Evolutionary conservation across 2,797 vertebrate species (phyloP).

Genomic region (Serranus cabrilla): DNA sequence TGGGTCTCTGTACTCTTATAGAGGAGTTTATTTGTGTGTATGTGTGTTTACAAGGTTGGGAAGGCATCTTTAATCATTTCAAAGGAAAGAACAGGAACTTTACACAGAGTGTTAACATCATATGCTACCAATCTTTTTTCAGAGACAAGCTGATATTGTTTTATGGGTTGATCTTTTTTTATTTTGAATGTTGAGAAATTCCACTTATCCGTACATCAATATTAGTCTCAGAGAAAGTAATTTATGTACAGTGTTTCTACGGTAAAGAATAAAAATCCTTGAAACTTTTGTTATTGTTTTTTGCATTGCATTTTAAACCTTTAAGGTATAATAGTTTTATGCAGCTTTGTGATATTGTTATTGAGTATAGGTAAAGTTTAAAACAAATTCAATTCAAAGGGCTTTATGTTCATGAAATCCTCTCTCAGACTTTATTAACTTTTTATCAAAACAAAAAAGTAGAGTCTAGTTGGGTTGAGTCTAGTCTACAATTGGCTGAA

Average conservation of each 20-base stretch:
- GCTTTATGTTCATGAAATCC: too few species aligned
- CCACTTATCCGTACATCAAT: conserved; percentile 99
- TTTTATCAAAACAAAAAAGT: too few species aligned
- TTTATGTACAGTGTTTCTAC: conserved; percentile 99
- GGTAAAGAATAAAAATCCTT: conserved; percentile 95
- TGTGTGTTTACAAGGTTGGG: conserved; percentile 71
- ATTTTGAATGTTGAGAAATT: conserved; percentile 87
- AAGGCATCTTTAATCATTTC: conserved; percentile 66
- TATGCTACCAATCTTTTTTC: conserved; percentile 88
- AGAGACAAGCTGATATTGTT: conserved; percentile 92
- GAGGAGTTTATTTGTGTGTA: conserved; percentile 70
- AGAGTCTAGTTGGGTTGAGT: too few species aligned
- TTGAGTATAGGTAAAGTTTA: neutral
- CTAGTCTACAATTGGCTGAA: too few species aligned
- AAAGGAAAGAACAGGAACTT: conserved; percentile 67
- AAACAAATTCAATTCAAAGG: neutral
- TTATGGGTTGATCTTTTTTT: conserved; percentile 88
- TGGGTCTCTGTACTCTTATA: conserved; percentile 76
- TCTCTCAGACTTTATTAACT: too few species aligned
- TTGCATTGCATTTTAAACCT: conserved; percentile 35
- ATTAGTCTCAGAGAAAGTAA: conserved; percentile 99
- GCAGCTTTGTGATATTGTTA: neutral
- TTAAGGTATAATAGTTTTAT: neutral
- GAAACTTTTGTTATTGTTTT: conserved; percentile 81
- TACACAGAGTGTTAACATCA: conserved; percentile 86